Percentiles rank a stretch among this genome's conserved stretches.
These are phyloP conservation scores for Drosophila baimaii DNA, from an alignment of 1,140 invertebrate genomes.

Conservation along the genomic window DNA sequence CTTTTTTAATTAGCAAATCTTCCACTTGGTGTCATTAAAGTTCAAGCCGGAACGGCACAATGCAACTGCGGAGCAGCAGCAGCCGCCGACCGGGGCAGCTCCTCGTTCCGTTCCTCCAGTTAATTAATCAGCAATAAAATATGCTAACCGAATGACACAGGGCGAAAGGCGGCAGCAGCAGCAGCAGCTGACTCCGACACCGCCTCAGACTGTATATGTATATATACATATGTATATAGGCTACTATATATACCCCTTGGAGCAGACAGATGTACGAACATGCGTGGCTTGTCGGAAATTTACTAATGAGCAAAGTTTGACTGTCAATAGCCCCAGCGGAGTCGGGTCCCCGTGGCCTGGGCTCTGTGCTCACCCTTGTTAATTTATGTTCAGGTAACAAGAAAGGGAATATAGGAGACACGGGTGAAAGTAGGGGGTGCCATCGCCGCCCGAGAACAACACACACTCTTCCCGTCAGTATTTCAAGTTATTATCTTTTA, in stretches of 20 bases:
- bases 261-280: conserved; percentile 43
- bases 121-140: conserved; percentile 82
- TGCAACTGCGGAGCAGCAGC: conserved; percentile 42
- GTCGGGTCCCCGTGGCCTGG: neutral
- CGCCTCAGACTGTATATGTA: conserved; percentile 1
- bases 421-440: conserved; percentile 1
- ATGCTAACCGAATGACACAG: conserved; percentile 63
- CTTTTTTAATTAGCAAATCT: conserved; percentile 80
- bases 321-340: conserved; percentile 40
- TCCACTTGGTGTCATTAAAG: conserved; percentile 57
- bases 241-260: conserved; percentile 5
- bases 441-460: conserved; percentile 1
- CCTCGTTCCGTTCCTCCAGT: conserved; percentile 38
- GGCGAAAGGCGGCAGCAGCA: conserved; percentile 20
- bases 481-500: conserved; percentile 63
- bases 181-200: conserved; percentile 11
- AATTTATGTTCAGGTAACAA: conserved; percentile 72
- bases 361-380: conserved; percentile 30
- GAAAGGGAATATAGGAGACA: conserved; percentile 20
- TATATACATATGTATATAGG: neutral
- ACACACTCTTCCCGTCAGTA: neutral
- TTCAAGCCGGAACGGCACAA: conserved; percentile 53
- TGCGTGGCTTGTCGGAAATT: conserved; percentile 64
- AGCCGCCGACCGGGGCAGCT: conserved; percentile 3
- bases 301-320: conserved; percentile 79